Evolutionary conservation across 2,888 invertebrate species (phyloP).

Genomic region (Eubasilissa splendida): DNA sequence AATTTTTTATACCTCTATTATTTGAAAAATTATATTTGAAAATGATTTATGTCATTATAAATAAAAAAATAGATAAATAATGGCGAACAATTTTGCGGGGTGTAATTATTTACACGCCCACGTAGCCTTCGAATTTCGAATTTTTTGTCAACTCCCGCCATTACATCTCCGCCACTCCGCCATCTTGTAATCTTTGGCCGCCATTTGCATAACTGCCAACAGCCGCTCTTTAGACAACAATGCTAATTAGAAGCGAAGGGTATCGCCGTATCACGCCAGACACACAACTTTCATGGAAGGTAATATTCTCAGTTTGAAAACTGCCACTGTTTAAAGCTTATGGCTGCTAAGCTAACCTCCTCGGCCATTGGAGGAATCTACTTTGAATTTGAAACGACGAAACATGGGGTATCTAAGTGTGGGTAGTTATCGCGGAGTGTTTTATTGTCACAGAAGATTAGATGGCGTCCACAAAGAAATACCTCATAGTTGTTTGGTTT

Average conservation of each 20-base stretch:
- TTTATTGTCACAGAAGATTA: too few relatives aligned
- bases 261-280: conserved; percentile 26
- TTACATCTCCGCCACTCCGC: conserved; percentile 32
- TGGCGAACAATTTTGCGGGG: too few relatives aligned
- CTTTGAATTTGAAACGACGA: conserved; percentile 1
- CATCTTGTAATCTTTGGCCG: conserved; percentile 40
- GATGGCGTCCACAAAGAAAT: too few relatives aligned
- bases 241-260: conserved; percentile 55
- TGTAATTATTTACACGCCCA: neutral
- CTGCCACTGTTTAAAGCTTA: conserved; percentile 34
- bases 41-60: too few relatives aligned
- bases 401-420: too few relatives aligned
- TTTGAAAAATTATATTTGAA: too few relatives aligned
- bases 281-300: conserved; percentile 30
- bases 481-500: too few relatives aligned
- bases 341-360: conserved; percentile 21
- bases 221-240: conserved; percentile 50
- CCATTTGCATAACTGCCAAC: conserved; percentile 56
- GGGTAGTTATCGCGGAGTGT: too few relatives aligned
- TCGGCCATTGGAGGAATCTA: conserved; percentile 18
- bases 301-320: conserved; percentile 32
- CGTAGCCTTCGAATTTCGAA: neutral
- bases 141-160: conserved; percentile 20
- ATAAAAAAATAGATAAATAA: too few relatives aligned
- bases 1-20: too few relatives aligned